phyloP scores from a whole-genome alignment of 35 echinoderm and acorn worm genomes.

The Strongylocentrotus purpuratus region DNA sequence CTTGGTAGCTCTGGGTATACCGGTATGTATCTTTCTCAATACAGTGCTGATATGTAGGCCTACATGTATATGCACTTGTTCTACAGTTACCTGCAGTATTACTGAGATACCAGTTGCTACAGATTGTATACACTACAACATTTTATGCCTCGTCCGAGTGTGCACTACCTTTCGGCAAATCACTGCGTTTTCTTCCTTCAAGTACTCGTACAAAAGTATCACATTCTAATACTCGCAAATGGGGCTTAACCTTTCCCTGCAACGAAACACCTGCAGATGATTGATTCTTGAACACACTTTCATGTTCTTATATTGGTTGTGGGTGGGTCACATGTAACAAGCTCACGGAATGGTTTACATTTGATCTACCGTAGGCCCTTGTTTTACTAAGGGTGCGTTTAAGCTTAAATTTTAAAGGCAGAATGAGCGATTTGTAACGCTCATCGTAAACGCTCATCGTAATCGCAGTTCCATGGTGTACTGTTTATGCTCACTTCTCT shows the following conservation, averaged over 20 bases:
- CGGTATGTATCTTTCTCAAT: too few relatives aligned
- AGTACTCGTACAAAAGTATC: background rate
- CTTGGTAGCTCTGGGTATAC: too few relatives aligned
- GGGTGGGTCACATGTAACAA: background rate
- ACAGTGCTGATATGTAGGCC: too few relatives aligned
- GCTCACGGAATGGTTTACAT: background rate
- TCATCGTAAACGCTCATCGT: too few relatives aligned
- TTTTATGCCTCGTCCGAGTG: background rate
- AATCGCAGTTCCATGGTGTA: too few relatives aligned
- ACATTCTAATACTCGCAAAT: background rate
- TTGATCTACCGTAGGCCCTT: background rate
- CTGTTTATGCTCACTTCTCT: too few relatives aligned
- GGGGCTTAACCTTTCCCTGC: background rate
- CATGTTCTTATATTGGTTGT: background rate
- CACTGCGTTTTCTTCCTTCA: background rate
- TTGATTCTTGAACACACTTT: background rate
- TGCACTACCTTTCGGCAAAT: background rate
- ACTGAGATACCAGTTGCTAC: background rate
- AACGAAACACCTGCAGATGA: background rate
- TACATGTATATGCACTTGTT: background rate
- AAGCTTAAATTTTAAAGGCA: too few relatives aligned
- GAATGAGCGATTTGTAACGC: too few relatives aligned
- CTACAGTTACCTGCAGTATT: background rate
- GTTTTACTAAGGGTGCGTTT: background rate
- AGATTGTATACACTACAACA: background rate